Conservation (phyloP, 2,113 vertebrate genomes). For the Anser brachyrhynchus region DNA sequence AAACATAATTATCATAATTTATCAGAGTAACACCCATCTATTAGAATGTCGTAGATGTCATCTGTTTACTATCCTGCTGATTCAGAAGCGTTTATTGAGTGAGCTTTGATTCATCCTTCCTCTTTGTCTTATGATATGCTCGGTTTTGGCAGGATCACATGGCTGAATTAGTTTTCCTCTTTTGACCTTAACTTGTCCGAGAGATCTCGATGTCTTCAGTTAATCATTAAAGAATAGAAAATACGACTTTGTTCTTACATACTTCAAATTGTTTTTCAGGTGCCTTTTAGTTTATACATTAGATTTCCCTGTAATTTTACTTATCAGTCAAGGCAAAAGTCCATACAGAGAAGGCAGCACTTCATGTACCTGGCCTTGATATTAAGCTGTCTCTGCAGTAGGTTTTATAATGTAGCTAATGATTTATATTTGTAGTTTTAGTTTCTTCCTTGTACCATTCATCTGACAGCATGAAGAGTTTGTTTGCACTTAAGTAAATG, state of each 20-base stretch:
- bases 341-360: background rate
- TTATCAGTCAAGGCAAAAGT: background rate
- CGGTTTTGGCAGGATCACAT: background rate
- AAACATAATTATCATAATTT: background rate
- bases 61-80: background rate
- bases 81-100: background rate
- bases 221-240: slow-evolving; percentile 45
- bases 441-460: background rate
- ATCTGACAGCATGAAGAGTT: background rate
- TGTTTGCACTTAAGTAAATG: background rate
- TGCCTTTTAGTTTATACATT: background rate
- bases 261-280: background rate
- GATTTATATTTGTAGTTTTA: background rate
- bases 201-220: background rate
- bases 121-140: background rate
- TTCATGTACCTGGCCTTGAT: background rate
- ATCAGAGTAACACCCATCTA: background rate
- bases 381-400: background rate
- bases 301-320: background rate
- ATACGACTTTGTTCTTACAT: background rate
- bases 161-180: background rate
- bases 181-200: background rate
- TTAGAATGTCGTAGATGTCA: background rate
- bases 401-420: background rate
- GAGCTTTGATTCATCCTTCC: background rate